Base-by-base conservation (phyloP, 2,888 invertebrate genomes). In the Tinea trinotella region DNA sequence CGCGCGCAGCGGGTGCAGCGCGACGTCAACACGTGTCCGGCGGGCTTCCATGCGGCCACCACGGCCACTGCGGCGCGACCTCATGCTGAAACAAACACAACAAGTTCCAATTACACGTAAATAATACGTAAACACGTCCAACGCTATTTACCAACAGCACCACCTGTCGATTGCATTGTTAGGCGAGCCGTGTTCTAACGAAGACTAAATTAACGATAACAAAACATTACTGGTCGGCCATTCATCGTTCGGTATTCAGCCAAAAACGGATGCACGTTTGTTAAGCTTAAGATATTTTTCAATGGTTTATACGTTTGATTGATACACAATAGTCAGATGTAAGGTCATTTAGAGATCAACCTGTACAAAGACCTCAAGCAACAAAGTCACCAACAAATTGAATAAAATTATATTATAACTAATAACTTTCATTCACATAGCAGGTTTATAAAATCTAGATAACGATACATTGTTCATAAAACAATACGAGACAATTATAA, bases 11-110 rank as follows among this genome's bases (percentile, higher is more conserved):
- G 73, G 61, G 68, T 72, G 76, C 76, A 74, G 73, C 79, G 79
- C 77, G 65, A 65, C 65, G 59, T 77, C 74, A 82, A 69, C 81
- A 74, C 71, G 64, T 66, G 78, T 15, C 7, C 50, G 49, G 76
- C 76, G 76, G 71, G 76, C 82, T 82, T 76, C 83, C 84, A 83
- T 84, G 80, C 84, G 84, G 78, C 69, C 70, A 73, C 77, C 74
- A 72, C 82, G 58, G 52, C 55, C 74, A 70, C 76, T 66, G 76
- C 79, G 75, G 68, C 78, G 76, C 71, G 82, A 83, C 82, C 79
- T 85, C 84, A 85, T 85, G 82, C 84, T 85, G 80, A 3, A 76
- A 81, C 62, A 65, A 60, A 55, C 46, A 54, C n/a, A 53, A 46
- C 17, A 40, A n/a, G 13, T 40, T 40, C 9, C n/a, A 40, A 4